Percentiles rank a stretch among this genome's conserved stretches.
phyloP scores from a whole-genome alignment of 2,113 vertebrate species.

The Thermophis baileyi region DNA sequence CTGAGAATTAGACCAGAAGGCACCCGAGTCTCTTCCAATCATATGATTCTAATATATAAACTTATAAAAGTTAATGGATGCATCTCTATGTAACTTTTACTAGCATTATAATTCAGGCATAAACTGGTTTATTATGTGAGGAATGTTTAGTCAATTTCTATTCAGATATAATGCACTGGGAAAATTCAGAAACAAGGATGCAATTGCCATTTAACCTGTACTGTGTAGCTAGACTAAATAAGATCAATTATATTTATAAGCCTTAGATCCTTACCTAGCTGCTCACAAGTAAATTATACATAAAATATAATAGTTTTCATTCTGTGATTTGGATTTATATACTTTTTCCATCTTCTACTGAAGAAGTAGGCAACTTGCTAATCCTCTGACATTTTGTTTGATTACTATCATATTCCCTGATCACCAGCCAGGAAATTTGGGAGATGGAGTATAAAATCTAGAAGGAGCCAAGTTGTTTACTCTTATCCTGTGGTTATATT shows the following conservation, averaged over 20 bases:
- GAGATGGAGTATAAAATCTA: not conserved
- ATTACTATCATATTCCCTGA: not conserved
- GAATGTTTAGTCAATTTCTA: not conserved
- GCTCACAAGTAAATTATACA: not conserved
- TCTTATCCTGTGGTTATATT: not conserved
- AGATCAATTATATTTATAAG: not conserved
- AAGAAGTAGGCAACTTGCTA: not conserved
- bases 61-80: no score
- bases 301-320: not conserved
- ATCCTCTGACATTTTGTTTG: not conserved
- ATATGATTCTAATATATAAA: not conserved
- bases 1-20: not conserved
- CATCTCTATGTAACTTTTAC: not conserved
- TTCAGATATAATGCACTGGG: not conserved
- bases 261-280: not conserved
- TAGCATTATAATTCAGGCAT: not conserved
- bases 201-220: not conserved
- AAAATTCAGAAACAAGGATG: not conserved
- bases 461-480: not conserved
- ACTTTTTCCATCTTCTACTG: not conserved
- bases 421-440: not conserved
- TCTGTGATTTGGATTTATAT: not conserved
- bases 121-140: not conserved
- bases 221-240: not conserved
- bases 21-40: not conserved